Conservation (phyloP, 2,113 vertebrate genomes). For the Regulus satrapa region DNA sequence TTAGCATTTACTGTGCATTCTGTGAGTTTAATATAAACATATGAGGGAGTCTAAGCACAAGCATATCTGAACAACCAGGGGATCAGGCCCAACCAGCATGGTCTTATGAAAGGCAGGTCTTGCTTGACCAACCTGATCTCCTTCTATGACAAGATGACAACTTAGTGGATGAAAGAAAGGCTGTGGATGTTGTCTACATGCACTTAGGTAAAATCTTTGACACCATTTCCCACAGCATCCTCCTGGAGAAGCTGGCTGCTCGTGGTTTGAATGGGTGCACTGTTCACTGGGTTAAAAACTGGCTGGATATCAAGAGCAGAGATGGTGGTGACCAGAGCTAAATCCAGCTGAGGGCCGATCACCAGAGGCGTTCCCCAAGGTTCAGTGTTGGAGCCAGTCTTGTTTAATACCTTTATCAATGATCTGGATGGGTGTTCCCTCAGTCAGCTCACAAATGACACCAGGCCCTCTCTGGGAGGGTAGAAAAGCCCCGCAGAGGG, state of each 20-base stretch:
- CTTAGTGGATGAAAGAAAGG: neutral
- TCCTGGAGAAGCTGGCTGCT: neutral
- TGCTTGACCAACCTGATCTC: neutral
- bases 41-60: neutral
- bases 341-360: neutral
- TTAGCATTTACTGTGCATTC: neutral
- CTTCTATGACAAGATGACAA: neutral
- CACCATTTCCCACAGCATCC: neutral
- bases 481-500: neutral
- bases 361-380: neutral
- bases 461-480: too few relatives aligned
- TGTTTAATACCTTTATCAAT: neutral
- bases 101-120: neutral
- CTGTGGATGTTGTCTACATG: neutral
- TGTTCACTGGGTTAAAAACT: neutral
- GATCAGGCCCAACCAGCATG: neutral
- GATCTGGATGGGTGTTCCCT: neutral
- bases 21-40: neutral
- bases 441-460: neutral
- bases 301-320: neutral
- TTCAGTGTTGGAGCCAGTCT: neutral
- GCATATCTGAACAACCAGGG: neutral
- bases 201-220: neutral
- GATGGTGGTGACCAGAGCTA: neutral
- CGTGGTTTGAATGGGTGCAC: fast-evolving